Evolutionary conservation across 2,888 invertebrate species (phyloP).

Genomic region (Pyrochroa serraticornis): DNA sequence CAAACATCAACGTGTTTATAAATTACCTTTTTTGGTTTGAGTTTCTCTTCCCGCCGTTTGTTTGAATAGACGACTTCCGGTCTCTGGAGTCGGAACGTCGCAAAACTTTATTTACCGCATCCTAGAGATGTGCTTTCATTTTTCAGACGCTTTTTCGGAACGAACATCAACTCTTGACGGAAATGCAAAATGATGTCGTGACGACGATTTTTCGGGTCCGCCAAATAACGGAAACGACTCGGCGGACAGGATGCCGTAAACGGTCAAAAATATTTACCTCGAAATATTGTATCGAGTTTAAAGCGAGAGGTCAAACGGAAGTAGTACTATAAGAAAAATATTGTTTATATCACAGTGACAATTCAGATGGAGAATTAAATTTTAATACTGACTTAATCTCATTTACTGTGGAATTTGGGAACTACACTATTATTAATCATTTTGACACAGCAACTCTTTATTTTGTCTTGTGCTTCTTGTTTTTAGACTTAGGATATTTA

Average conservation of each 20-base stretch:
- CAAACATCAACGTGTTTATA: conserved; percentile 28
- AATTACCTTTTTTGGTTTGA: conserved; percentile 25
- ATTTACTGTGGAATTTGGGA: no score
- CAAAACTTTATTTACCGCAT: conserved; percentile 57
- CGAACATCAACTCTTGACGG: not conserved
- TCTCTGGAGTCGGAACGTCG: conserved; percentile 53
- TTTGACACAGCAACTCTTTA: no score
- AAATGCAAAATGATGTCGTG: conserved; percentile 15
- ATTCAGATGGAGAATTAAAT: not conserved
- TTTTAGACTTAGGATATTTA: no score
- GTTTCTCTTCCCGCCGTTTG: conserved; percentile 42
- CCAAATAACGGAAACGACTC: not conserved
- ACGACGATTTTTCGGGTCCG: not conserved
- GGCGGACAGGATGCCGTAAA: not conserved
- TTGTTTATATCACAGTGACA: not conserved
- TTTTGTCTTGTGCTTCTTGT: no score
- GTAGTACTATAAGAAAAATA: not conserved
- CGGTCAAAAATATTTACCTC: not conserved
- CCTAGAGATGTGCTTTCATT: conserved; percentile 46
- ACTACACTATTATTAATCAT: no score
- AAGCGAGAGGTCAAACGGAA: no score
- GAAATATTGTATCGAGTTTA: not conserved
- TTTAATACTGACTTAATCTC: not conserved
- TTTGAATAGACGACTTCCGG: conserved; percentile 57
- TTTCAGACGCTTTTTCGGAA: conserved; percentile 29